Evolutionary conservation across 1,140 invertebrate genomes (phyloP).

Genomic region (Caenorhabditis tropicalis): DNA sequence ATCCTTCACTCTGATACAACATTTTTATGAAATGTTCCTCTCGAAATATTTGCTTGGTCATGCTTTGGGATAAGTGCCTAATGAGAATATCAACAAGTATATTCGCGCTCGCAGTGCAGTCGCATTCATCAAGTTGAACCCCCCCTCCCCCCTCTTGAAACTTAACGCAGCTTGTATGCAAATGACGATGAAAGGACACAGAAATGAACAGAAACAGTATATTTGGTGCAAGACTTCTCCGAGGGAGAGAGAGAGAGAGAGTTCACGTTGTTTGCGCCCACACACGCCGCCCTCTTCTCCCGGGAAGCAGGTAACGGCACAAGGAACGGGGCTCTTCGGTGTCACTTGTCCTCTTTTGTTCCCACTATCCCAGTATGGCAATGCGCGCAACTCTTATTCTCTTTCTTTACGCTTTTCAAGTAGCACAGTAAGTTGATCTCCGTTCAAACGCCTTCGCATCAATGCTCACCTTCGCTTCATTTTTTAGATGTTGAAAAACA

Average conservation of each 20-base stretch:
- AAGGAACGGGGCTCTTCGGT: constrained; percentile 21
- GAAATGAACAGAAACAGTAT: constrained; percentile 32
- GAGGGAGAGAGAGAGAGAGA: neutral
- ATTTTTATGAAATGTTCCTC: neutral
- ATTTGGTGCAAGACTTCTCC: neutral
- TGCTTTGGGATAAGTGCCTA: constrained; percentile 37
- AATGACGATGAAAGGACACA: constrained; percentile 30
- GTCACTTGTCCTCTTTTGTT: constrained; percentile 24
- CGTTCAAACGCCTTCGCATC: neutral
- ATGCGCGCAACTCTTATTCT: neutral
- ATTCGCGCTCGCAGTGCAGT: constrained; percentile 29
- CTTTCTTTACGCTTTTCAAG: neutral
- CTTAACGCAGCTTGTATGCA: constrained; percentile 36
- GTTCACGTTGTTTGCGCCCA: constrained; percentile 41
- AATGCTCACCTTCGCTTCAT: too few species aligned
- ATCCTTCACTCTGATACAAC: constrained; percentile 39
- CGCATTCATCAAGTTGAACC: neutral
- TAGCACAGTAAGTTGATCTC: constrained; percentile 16
- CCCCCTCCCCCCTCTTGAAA: constrained; percentile 25
- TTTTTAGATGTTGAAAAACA: neutral
- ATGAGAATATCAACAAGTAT: constrained; percentile 41
- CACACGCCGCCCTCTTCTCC: constrained; percentile 37
- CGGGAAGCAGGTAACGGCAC: neutral
- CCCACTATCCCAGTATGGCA: constrained; percentile 6
- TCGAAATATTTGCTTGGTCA: constrained; percentile 28